Base-by-base conservation (phyloP, 2,113 vertebrate genomes). In the Myocastor coypus region DNA sequence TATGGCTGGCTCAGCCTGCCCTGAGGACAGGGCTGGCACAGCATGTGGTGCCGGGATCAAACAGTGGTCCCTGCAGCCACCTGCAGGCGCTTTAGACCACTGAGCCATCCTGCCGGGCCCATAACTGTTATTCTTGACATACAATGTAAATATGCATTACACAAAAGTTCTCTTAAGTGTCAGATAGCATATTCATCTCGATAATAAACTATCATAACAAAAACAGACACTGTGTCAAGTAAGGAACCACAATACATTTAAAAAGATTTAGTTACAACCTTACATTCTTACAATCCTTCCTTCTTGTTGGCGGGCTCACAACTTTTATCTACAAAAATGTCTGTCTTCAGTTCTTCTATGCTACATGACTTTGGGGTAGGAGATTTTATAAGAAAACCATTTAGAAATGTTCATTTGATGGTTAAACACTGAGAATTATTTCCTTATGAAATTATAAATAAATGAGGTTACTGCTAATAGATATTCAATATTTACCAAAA, bases 321-420 rank as follows among this genome's bases (percentile, higher is more conserved):
- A 94, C 96, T 98, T 93, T 78, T 83, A 71, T 96, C 97, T 96
- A 95, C 89, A 94, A 97, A 94, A 87, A 83, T 82, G 61, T 96
- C 37, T 30, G 3, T 88, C 92, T 94, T 0, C 0, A 73, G 34
- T 96, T 91, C 34, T 83, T 97, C 97, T 66, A 82, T 96, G 73
- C 57, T 91, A 80, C 50, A 46, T 42, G 75, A 77, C 46, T 95
- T 97, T 68, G 28, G 90, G 90, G 87, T 96, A 92, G 55, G 22
- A 96, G 16, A 87, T 94, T 97, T 96, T 97, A 95, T 50, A 85
- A 94, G 90, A 92, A 97, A 97, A 92, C 61, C 0, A 92, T 82
- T 92, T 90, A 95, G 86, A 96, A 97, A 96, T 92, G 95, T 84
- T 87, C 88, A 66, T 0, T 84, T 87, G 85, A 66, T 0, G 82